Conservation (phyloP, 2,797 vertebrate genomes). For the Ambastaia sidthimunki region DNA sequence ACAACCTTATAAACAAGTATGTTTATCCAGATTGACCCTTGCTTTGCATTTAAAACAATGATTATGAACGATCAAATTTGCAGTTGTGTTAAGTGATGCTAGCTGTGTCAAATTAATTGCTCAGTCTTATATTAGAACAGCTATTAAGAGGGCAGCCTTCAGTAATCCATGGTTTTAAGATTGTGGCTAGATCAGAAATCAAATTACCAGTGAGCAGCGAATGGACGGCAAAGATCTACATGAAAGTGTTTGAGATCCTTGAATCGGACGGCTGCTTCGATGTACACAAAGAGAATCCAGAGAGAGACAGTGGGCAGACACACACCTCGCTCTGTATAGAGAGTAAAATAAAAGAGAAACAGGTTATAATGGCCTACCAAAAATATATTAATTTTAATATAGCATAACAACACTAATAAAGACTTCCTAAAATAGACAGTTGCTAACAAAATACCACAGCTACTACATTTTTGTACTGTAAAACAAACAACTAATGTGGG, state of each 20-base stretch:
- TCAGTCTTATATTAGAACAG: neutral
- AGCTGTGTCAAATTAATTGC: too few relatives aligned
- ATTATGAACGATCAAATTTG: too few relatives aligned
- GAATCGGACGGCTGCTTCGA: constrained; percentile 98
- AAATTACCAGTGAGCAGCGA: constrained; percentile 95
- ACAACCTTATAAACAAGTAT: too few relatives aligned
- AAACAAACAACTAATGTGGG: neutral
- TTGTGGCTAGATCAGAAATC: neutral
- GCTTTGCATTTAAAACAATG: too few relatives aligned
- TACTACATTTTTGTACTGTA: neutral
- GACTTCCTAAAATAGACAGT: neutral
- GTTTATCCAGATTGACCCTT: too few relatives aligned
- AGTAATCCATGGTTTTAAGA: neutral
- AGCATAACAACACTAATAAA: neutral
- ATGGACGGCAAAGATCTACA: constrained; percentile 96
- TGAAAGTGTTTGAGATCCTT: constrained; percentile 99
- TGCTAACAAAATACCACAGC: neutral
- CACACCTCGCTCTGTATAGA: constrained; percentile 88
- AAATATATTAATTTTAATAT: neutral
- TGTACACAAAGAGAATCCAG: constrained; percentile 99
- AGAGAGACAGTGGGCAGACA: constrained; percentile 97
- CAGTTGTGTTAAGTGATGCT: too few relatives aligned
- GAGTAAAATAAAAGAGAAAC: constrained; percentile 23
- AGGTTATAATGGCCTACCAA: neutral
- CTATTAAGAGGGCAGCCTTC: neutral